phyloP scores from a whole-genome alignment of 1,140 invertebrate genomes.

The Cheumatopsyche charites region DNA sequence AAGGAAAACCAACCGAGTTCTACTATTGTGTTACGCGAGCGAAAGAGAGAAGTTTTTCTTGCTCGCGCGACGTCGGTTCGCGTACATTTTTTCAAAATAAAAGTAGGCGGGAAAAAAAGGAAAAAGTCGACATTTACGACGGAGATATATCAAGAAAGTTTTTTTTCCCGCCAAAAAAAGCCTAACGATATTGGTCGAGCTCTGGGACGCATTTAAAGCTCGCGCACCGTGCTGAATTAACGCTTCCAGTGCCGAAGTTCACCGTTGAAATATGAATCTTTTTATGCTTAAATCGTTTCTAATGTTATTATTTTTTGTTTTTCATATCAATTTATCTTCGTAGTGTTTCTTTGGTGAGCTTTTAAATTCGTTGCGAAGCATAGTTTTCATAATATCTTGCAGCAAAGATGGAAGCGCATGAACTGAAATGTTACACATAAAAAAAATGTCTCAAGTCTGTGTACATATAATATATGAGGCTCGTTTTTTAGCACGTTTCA shows the following conservation, averaged over 20 bases:
- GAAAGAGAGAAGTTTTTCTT: slow-evolving; percentile 2
- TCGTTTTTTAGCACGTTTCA: too few relatives aligned
- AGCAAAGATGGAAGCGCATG: too few relatives aligned
- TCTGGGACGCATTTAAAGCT: slow-evolving; percentile 12
- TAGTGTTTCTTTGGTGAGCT: too few relatives aligned
- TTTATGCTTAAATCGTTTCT: neutral
- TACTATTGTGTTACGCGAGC: slow-evolving; percentile 24
- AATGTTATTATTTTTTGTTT: too few relatives aligned
- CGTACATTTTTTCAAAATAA: slow-evolving; percentile 4
- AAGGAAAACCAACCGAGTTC: slow-evolving; percentile 2
- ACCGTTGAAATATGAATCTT: slow-evolving; percentile 17
- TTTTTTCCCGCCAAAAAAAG: neutral
- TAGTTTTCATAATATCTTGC: too few relatives aligned
- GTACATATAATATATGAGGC: too few relatives aligned
- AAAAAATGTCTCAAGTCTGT: too few relatives aligned
- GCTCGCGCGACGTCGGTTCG: too few relatives aligned
- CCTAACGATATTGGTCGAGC: slow-evolving; percentile 13
- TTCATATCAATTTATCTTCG: too few relatives aligned
- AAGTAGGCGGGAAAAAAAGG: neutral
- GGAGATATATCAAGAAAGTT: slow-evolving; percentile 27
- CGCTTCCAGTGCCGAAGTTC: slow-evolving; percentile 20
- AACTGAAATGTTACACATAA: too few relatives aligned
- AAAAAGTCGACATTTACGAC: slow-evolving; percentile 23
- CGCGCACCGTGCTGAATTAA: slow-evolving; percentile 18
- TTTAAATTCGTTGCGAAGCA: too few relatives aligned